These are phyloP conservation scores for Microcebus griseorufus DNA, from an alignment of 2,113 vertebrate genomes.

Conservation along the genomic window DNA sequence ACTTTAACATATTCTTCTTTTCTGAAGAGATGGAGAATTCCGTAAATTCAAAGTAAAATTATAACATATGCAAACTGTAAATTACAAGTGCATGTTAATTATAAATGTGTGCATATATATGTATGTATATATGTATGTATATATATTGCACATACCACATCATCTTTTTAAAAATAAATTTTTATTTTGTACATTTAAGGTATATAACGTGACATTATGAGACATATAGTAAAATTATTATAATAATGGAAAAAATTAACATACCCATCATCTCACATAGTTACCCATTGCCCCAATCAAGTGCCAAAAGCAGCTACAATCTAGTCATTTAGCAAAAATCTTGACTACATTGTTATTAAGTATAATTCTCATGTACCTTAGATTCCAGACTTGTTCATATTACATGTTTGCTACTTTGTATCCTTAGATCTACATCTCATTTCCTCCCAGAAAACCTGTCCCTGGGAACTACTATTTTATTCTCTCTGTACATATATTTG, in stretches of 20 bases:
- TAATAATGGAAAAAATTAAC: background rate
- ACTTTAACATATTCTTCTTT: background rate
- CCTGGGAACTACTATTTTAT: background rate
- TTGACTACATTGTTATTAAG: background rate
- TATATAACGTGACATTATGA: background rate
- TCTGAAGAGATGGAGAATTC: background rate
- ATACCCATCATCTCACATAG: background rate
- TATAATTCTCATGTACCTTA: background rate
- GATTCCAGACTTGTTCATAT: background rate
- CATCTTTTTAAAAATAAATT: background rate
- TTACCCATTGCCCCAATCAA: background rate
- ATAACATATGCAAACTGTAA: fast-evolving
- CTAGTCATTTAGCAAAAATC: background rate
- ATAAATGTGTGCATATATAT: fast-evolving
- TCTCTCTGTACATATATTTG: background rate
- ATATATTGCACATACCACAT: too few species aligned
- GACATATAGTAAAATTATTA: background rate
- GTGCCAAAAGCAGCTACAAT: background rate
- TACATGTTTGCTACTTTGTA: background rate
- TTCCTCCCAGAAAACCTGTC: background rate
- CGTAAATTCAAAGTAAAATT: background rate
- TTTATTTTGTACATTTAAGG: background rate
- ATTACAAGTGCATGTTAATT: too few species aligned
- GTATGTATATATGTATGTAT: too few species aligned
- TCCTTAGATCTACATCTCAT: background rate